Percentiles rank a stretch among this genome's conserved stretches.
Evolutionary conservation across 2,797 vertebrate genomes (phyloP).

Genomic region (Rhodeus uyekii): DNA sequence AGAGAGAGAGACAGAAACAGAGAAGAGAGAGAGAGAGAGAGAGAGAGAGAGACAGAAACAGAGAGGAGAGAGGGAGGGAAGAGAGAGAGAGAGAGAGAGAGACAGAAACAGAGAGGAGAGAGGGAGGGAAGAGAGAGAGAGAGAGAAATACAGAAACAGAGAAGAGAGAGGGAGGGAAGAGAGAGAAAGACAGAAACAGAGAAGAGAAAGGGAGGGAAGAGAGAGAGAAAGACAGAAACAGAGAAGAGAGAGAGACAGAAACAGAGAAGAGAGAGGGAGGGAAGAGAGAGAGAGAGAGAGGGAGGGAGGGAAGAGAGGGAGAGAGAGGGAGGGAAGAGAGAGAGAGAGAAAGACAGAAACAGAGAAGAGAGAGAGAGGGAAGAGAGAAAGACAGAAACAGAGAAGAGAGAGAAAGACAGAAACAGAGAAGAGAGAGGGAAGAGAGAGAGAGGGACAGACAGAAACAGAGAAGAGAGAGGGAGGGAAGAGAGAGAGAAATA

Average conservation of each 20-base stretch:
- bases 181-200: slow-evolving; percentile 1
- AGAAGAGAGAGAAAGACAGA: not conserved
- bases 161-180: slow-evolving; percentile 19
- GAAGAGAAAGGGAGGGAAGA: slow-evolving; percentile 9
- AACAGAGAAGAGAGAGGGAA: slow-evolving; percentile 42
- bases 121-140: slow-evolving; percentile 9
- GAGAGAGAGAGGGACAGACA: not conserved
- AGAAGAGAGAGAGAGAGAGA: slow-evolving; percentile 41
- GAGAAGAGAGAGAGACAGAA: not conserved
- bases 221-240: slow-evolving; percentile 13
- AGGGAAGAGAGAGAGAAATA: not conserved
- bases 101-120: slow-evolving; percentile 7
- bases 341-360: not conserved
- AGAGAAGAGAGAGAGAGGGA: slow-evolving; percentile 19
- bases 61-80: not conserved
- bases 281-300: not conserved
- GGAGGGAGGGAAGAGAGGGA: slow-evolving; percentile 39
- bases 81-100: not conserved
- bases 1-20: not conserved
- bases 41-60: not conserved
- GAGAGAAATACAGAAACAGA: no score
- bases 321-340: not conserved
- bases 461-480: slow-evolving; percentile 39
- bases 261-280: slow-evolving; percentile 43
- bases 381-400: no score